Evolutionary conservation across 2,113 vertebrate genomes (phyloP).

Genomic region (Ploceus nigricollis): DNA sequence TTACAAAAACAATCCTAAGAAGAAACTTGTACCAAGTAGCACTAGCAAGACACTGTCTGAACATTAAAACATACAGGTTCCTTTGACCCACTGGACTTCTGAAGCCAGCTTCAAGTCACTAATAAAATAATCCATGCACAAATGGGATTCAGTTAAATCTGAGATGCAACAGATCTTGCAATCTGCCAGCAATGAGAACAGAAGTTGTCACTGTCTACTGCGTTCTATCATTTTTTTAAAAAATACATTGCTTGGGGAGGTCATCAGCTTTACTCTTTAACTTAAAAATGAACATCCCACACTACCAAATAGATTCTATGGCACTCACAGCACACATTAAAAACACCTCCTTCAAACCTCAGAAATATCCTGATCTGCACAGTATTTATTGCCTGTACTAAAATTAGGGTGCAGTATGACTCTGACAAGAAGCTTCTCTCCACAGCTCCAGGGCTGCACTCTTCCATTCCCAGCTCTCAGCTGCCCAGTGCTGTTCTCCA

Average conservation of each 20-base stretch:
- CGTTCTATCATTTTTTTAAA: neutral
- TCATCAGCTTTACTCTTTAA: neutral
- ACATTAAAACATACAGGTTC: neutral
- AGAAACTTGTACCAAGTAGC: neutral
- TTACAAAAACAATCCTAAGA: neutral
- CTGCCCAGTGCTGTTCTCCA: neutral
- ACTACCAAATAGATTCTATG: neutral
- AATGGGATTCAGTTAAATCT: neutral
- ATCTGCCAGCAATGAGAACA: neutral
- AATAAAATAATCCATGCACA: neutral
- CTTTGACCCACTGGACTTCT: neutral
- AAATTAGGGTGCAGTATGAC: neutral
- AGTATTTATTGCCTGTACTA: neutral
- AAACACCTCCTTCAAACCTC: neutral
- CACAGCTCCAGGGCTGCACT: fast-evolving
- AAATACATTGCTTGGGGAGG: neutral
- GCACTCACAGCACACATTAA: neutral
- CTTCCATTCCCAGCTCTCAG: neutral
- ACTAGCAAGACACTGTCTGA: neutral
- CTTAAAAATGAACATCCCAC: neutral
- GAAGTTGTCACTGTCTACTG: neutral
- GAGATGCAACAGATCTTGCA: neutral
- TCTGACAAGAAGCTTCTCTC: neutral
- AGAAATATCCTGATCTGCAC: neutral
- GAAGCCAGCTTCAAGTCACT: neutral